These are phyloP conservation scores for Apostichopus japonicus DNA, from an alignment of 35 echinoderm and acorn worm genomes.

Conservation along the genomic window DNA sequence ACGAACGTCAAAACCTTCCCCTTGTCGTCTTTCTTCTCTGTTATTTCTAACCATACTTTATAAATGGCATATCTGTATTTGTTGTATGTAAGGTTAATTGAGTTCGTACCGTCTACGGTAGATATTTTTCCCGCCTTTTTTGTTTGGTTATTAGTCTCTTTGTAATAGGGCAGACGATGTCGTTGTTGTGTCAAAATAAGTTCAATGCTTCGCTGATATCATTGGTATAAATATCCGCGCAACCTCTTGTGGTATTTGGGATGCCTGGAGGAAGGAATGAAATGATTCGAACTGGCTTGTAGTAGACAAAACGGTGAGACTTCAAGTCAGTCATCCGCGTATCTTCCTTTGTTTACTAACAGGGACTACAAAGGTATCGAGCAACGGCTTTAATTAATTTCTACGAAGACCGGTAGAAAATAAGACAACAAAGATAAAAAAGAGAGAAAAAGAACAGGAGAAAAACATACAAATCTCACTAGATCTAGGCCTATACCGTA, in stretches of 20 bases:
- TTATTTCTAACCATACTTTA: neutral
- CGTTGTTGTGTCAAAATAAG: neutral
- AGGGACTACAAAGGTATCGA: no score
- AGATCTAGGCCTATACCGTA: no score
- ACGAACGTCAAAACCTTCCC: neutral
- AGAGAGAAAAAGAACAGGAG: no score
- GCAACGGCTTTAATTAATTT: no score
- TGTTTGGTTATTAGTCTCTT: neutral
- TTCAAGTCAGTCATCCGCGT: no score
- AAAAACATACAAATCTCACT: no score
- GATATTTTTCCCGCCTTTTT: conserved; percentile 15
- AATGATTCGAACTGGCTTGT: no score
- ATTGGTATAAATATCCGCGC: neutral
- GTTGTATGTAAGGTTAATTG: conserved; percentile 43
- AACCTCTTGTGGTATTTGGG: neutral
- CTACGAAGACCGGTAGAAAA: no score
- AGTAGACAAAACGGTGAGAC: no score
- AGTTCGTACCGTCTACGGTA: conserved; percentile 40
- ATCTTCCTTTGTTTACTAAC: no score
- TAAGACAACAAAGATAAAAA: no score
- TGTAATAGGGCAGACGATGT: neutral
- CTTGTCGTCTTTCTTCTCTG: neutral
- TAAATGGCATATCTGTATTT: neutral
- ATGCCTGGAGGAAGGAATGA: no score
- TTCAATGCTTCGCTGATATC: neutral